phyloP scores from a whole-genome alignment of 2,888 invertebrate genomes.

The Cataglyphis altisquamis region DNA sequence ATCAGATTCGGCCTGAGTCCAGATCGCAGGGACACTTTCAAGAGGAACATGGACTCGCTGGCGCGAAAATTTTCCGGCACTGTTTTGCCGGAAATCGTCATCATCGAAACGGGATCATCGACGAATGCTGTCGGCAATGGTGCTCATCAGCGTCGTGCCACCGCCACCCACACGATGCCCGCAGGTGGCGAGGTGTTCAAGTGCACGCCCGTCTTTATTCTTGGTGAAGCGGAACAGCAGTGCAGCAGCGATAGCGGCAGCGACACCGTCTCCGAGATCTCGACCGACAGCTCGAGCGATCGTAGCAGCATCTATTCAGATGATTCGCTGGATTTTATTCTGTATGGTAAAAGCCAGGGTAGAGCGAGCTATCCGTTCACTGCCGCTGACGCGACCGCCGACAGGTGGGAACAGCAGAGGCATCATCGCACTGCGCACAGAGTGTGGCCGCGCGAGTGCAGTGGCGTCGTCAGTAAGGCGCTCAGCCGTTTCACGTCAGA shows the following conservation, averaged over 20 bases:
- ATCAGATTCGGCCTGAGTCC: constrained; percentile 83
- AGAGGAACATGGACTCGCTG: constrained; percentile 85
- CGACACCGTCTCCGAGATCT: constrained; percentile 87
- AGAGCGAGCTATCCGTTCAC: constrained; percentile 84
- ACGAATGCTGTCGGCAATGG: constrained; percentile 22
- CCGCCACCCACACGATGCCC: constrained; percentile 85
- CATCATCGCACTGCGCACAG: constrained; percentile 75
- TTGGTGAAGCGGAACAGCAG: constrained; percentile 84
- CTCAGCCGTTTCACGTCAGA: constrained; percentile 85
- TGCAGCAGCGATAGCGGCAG: constrained; percentile 86
- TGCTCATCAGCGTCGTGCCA: constrained; percentile 80
- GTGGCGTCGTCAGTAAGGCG: constrained; percentile 86
- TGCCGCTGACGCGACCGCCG: constrained; percentile 77
- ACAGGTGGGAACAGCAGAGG: constrained; percentile 82
- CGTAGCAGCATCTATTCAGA: constrained; percentile 87
- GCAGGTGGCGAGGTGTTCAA: constrained; percentile 84
- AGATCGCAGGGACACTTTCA: constrained; percentile 85
- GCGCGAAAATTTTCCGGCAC: constrained; percentile 85
- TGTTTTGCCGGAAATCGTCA: constrained; percentile 78
- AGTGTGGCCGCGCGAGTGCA: constrained; percentile 86
- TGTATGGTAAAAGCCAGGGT: constrained; percentile 84
- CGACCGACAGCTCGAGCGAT: constrained; percentile 87
- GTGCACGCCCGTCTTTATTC: constrained; percentile 85
- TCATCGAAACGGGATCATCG: constrained; percentile 75
- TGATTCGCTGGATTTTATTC: constrained; percentile 86